Evolutionary conservation across 2,888 invertebrate genomes (phyloP), one percentile per base, ranked within the genome.

Genomic region (Tridacna crocea): DNA sequence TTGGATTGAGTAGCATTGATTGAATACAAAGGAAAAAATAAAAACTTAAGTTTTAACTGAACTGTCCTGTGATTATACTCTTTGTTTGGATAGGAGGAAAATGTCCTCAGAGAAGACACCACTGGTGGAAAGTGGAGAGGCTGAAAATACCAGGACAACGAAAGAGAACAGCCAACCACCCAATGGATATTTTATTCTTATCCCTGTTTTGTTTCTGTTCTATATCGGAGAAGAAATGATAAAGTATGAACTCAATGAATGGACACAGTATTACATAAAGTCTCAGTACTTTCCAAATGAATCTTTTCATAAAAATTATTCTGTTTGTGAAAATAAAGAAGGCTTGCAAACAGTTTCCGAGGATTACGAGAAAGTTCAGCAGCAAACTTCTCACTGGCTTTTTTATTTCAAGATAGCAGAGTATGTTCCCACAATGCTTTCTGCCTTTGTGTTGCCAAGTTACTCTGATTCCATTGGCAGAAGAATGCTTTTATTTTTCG

Each of bases 391-490:
- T 17, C 51, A 48, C 17, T 79, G 79, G 79, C n/a, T 74, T 46
- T 51, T 79, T n/a, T 79, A 73, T 47, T 80, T 74, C 60, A 77
- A 72, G 17, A 46, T 83, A 0, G 83, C 77, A 0, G 48, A 65
- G 11, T 70, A 66, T 36, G 68, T 80, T 19, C 82, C 84, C 3
- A 61, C 70, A 55, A 63, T 83, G 27, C 27, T 86, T 17, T 24
- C 75, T 4, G 72, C 55, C 47, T 17, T 84, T 19, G 26, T 86
- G 8, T 51, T 79, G 11, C 77, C 86, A n/a, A 63, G 74, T 26
- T 80, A 75, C n/a, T 79, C 86, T 13, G 86, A 86, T 51, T 24
- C 80, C 0, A 76, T 72, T 72, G 86, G 86, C n/a, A 47, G 86
- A 22, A 72, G 66, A 24, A 83, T 77, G 58, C 63, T 86, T 12